Conservation (phyloP, 2,113 vertebrate species). For the Anas platyrhynchos region DNA sequence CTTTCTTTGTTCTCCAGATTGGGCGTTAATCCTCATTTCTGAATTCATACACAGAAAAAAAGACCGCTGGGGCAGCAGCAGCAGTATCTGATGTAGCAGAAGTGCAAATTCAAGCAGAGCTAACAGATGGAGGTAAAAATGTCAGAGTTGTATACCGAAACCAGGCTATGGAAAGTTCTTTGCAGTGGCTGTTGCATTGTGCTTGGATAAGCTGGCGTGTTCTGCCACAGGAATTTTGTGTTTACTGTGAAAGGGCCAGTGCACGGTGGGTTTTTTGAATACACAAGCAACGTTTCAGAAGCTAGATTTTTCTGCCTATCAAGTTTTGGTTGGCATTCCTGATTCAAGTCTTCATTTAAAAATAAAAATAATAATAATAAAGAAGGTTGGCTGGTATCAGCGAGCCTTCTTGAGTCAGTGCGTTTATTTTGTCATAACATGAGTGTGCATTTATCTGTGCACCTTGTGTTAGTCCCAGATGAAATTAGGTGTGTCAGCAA, state of each 20-base stretch:
- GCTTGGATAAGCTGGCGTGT: neutral
- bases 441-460: neutral
- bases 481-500: neutral
- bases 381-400: neutral
- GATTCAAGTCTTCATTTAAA: neutral
- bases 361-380: neutral
- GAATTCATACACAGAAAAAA: neutral
- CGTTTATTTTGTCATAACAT: neutral
- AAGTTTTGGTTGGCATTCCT: neutral
- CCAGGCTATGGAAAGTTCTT: neutral
- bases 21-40: constrained; percentile 35
- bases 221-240: constrained; percentile 1
- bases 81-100: neutral
- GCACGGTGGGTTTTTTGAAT: neutral
- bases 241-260: constrained; percentile 21
- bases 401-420: neutral
- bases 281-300: neutral
- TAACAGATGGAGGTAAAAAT: neutral
- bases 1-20: constrained; percentile 27
- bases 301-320: neutral
- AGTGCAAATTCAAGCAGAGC: neutral
- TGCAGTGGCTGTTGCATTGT: neutral
- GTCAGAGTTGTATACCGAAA: neutral
- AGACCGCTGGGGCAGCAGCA: neutral
- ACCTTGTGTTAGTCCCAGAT: neutral